phyloP scores from a whole-genome alignment of 2,113 vertebrate genomes.

The Bos taurus region ARS-UCD2.0 NC_037331.1:93472001-93472500 shows the following conservation, averaged over 20 bases:
- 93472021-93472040: background rate
- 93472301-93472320: constrained; percentile 29
- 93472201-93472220: constrained; percentile 39
- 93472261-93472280: constrained; percentile 29
- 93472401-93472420: constrained; percentile 29
- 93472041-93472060: background rate
- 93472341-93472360: background rate
- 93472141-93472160: constrained; percentile 49
- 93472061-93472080: constrained; percentile 14
- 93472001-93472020: constrained; percentile 6
- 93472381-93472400: background rate
- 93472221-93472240: constrained; percentile 59
- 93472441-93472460: background rate
- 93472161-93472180: constrained; percentile 49
- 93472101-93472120: background rate
- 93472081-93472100: constrained; percentile 33
- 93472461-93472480: background rate
- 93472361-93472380: constrained; percentile 1
- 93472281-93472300: constrained; percentile 39
- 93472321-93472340: background rate
- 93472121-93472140: constrained; percentile 37
- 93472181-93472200: constrained; percentile 41
- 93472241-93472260: constrained; percentile 11
- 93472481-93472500: background rate
- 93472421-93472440: constrained; percentile 29